phyloP scores from a whole-genome alignment of 2,797 vertebrate species.

The Channallabes apus region DNA sequence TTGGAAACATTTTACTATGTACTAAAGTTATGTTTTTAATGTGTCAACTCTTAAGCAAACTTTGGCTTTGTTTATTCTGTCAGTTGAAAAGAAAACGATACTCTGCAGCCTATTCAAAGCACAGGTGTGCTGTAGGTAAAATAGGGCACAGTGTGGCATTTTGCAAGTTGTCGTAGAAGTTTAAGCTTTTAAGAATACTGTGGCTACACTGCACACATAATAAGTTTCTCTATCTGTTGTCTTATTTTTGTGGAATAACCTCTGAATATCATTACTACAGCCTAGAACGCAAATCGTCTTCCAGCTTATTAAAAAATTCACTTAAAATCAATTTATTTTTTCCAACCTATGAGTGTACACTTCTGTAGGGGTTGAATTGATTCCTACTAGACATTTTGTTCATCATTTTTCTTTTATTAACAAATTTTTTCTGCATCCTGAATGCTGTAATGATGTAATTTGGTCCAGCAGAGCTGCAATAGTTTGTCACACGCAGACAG shows the following conservation, averaged over 20 bases:
- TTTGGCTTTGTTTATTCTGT: not conserved
- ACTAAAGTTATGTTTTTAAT: not conserved
- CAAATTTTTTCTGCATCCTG: not conserved
- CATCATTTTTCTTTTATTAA: conserved; percentile 15
- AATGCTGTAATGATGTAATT: conserved; percentile 34
- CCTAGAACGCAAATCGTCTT: conserved; percentile 4
- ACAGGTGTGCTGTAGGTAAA: conserved; percentile 31
- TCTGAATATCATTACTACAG: not conserved
- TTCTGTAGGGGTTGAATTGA: not conserved
- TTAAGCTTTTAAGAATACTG: not conserved
- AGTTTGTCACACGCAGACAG: conserved; percentile 16
- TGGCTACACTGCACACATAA: conserved; percentile 8
- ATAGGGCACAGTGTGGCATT: conserved; percentile 35
- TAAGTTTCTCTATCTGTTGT: conserved; percentile 5
- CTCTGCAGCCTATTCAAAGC: not conserved
- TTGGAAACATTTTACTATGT: too few relatives aligned
- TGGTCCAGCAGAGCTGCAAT: conserved; percentile 14
- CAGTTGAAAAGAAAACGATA: not conserved
- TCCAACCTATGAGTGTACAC: not conserved
- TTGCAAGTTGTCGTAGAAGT: conserved; percentile 24
- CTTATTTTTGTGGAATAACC: conserved; percentile 3
- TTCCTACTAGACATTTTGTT: not conserved
- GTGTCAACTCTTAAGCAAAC: not conserved
- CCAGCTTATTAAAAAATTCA: conserved; percentile 12
- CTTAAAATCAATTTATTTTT: not conserved